Evolutionary conservation across 2,888 invertebrate species (phyloP).

Genomic region (Archips xylosteana): DNA sequence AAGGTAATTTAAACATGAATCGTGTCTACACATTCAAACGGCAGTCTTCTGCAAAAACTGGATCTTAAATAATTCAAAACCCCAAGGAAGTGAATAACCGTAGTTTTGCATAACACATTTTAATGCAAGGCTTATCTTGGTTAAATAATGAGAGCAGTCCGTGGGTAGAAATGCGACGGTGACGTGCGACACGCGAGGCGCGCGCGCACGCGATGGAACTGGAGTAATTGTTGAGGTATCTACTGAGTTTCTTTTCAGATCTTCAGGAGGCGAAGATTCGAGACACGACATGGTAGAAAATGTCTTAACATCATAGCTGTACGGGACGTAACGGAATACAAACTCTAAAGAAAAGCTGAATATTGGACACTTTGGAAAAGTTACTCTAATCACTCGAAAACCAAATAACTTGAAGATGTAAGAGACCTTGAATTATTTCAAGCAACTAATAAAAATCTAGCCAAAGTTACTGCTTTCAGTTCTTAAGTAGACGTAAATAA

Average conservation of each 20-base stretch:
- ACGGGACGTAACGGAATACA: not conserved
- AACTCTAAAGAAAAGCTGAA: not conserved
- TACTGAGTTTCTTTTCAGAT: constrained; percentile 26
- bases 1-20: constrained; percentile 1
- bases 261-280: constrained; percentile 13
- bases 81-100: constrained; percentile 38
- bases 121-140: constrained; percentile 40
- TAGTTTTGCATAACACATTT: constrained; percentile 35
- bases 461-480: constrained; percentile 18
- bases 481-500: constrained; percentile 34
- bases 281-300: constrained; percentile 7
- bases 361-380: not conserved
- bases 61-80: constrained; percentile 29
- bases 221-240: constrained; percentile 23
- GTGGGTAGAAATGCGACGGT: constrained; percentile 62
- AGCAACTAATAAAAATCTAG: constrained; percentile 17
- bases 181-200: constrained; percentile 61
- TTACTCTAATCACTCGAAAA: not conserved
- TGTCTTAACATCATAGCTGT: not conserved
- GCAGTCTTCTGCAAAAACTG: constrained; percentile 2
- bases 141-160: constrained; percentile 49
- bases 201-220: constrained; percentile 44
- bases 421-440: constrained; percentile 1
- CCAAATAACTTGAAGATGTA: not conserved
- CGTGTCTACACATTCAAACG: not conserved